phyloP scores from a whole-genome alignment of 1,140 invertebrate genomes.

The Meloidogyne hapla region DNA sequence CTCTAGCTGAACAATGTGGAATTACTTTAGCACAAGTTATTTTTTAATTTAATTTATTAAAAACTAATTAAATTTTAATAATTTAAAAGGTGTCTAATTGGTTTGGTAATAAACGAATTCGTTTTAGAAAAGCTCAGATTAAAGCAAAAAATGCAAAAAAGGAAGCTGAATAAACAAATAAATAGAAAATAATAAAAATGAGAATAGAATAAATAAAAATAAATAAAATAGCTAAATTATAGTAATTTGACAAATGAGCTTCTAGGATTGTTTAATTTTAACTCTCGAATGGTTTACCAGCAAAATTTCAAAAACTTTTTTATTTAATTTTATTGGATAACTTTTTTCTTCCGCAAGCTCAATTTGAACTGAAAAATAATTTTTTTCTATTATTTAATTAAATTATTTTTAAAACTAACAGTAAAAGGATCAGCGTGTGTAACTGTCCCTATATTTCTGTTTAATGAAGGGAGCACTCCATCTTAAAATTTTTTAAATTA shows the following conservation, averaged over 20 bases:
- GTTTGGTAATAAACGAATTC: constrained; percentile 28
- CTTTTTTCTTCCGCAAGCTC: background rate
- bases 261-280: too few relatives aligned
- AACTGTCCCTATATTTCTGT: background rate
- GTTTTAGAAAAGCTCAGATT: constrained; percentile 11
- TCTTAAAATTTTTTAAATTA: background rate
- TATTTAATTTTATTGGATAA: background rate
- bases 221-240: too few relatives aligned
- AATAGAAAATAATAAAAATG: too few relatives aligned
- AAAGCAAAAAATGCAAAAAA: background rate
- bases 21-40: constrained; percentile 28
- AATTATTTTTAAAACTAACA: background rate
- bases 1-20: constrained; percentile 20
- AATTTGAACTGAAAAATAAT: background rate
- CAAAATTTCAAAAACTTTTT: too few relatives aligned
- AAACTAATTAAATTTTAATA: background rate
- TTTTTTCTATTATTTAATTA: background rate
- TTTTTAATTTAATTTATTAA: background rate
- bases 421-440: background rate
- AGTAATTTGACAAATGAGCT: too few relatives aligned
- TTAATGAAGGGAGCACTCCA: background rate
- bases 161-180: too few relatives aligned
- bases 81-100: constrained; percentile 29
- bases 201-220: too few relatives aligned
- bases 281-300: too few relatives aligned